phyloP scores from a whole-genome alignment of 2,113 vertebrate genomes.

The Ictalurus furcatus region DNA sequence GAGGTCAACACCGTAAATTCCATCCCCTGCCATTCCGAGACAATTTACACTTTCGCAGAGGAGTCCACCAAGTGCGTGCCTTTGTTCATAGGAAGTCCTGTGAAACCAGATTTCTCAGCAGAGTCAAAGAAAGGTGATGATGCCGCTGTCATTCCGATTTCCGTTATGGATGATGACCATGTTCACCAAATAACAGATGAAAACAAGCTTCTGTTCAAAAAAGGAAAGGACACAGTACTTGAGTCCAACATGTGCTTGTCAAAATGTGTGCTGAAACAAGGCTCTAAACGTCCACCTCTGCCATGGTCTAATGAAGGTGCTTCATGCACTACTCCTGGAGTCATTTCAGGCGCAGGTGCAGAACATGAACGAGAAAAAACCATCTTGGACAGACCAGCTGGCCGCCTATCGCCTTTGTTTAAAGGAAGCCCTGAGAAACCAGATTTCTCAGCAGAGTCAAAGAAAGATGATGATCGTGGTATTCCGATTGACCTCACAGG shows the following conservation, averaged over 20 bases:
- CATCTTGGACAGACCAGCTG: not conserved
- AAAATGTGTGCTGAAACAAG: not conserved
- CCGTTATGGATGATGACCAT: too few relatives aligned
- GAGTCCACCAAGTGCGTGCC: not conserved
- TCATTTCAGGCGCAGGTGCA: not conserved
- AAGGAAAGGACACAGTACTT: not conserved
- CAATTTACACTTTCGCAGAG: not conserved
- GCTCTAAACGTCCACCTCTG: not conserved
- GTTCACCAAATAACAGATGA: not conserved
- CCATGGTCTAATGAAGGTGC: too few relatives aligned
- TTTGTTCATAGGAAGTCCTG: too few relatives aligned
- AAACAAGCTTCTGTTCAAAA: not conserved
- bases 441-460: not conserved
- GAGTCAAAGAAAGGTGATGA: too few relatives aligned
- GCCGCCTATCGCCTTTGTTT: too few relatives aligned
- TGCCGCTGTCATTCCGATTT: too few relatives aligned
- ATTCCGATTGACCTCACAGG: not conserved
- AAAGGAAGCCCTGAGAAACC: not conserved
- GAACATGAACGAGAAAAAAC: not conserved
- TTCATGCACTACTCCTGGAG: not conserved
- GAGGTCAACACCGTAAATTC: not conserved
- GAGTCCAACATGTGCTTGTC: not conserved
- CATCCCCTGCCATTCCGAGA: not conserved
- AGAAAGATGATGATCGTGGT: not conserved
- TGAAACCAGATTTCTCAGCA: too few relatives aligned